Evolutionary conservation across 1,140 invertebrate species (phyloP).

Genomic region (Pomacea maculata): DNA sequence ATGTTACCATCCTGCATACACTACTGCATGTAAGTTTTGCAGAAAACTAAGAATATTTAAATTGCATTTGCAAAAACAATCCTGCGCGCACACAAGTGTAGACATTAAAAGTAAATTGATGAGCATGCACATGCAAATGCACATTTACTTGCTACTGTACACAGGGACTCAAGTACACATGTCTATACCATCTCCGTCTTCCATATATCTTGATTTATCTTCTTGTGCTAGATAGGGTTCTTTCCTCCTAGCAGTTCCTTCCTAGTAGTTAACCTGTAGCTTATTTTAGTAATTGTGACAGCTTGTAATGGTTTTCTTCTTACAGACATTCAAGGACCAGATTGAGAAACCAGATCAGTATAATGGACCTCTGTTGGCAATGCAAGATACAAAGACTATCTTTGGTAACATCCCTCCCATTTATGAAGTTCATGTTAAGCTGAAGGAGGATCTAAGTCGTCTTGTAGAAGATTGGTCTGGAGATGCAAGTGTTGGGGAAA

Average conservation of each 20-base stretch:
- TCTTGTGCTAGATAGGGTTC: neutral
- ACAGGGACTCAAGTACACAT: too few relatives aligned
- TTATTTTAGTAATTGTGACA: neutral
- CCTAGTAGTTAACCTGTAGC: neutral
- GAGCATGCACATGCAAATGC: too few relatives aligned
- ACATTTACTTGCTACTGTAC: too few relatives aligned
- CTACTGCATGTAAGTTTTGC: slow-evolving; percentile 80
- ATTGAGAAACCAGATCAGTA: slow-evolving; percentile 85
- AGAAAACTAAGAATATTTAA: neutral
- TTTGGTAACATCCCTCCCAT: slow-evolving; percentile 96
- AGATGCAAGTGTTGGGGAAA: slow-evolving; percentile 82
- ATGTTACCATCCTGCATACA: slow-evolving; percentile 92
- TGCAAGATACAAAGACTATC: slow-evolving; percentile 93
- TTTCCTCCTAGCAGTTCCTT: neutral
- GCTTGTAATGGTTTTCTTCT: slow-evolving; percentile 4
- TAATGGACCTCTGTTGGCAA: slow-evolving; percentile 82
- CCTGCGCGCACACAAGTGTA: neutral
- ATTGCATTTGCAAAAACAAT: neutral
- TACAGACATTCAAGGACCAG: slow-evolving; percentile 91
- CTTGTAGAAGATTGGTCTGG: slow-evolving; percentile 81
- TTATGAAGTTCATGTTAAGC: slow-evolving; percentile 87
- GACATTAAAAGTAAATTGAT: neutral
- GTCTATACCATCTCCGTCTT: too few relatives aligned
- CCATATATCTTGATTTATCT: neutral
- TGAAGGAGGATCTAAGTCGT: slow-evolving; percentile 81